Evolutionary conservation across 2,888 invertebrate genomes (phyloP), one percentile per base, ranked within the genome.

Genomic region (Suillia variegata): DNA sequence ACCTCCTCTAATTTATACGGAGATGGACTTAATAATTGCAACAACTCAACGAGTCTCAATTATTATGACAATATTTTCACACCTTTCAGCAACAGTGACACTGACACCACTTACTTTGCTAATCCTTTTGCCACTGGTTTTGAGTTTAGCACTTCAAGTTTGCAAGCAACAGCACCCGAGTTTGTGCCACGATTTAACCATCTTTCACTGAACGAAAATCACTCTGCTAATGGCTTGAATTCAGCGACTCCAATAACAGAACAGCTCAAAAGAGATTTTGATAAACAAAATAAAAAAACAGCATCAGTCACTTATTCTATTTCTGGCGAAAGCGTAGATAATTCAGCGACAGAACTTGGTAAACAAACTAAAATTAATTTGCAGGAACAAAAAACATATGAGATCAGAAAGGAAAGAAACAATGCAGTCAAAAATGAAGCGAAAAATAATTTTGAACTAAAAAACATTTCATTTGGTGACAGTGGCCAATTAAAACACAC

Each of bases 141-240:
- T 42, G 71, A 76, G 63, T 73, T 77, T 34, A 70, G 64, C 54
- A 54, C 65, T 48, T 80, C 81, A 12, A 79, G 76, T 62, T 68
- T 82, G 52, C 74, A 80, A 58, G 75, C 78, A 2, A 71, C 71
- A 2, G 82, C 81, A 1, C 77, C 79, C 2, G 81, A 81, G 67
- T 82, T 82, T 64, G 72, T 82, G 59, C 81, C 81, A 6, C 73
- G 70, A 54, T 75, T 81, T 61, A 73, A 74, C 47, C 78, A 75
- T 61, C 67, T 81, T 48, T 67, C 67, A 38, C 56, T 74, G 51
- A 63, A 54, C 34, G 70, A 70, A 24, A 49, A 53, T 5, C 33
- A 49, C 17, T 38, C 20, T 4, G 18, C 20, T 18, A 45, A 17
- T 18, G 20, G 18, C 6, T 13, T 4, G 12, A 45, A 17, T 6